Percentiles rank a stretch among this genome's conserved stretches.
phyloP scores from a whole-genome alignment of 92 coral and sea anemone genomes.

The Epizoanthus rinbou region DNA sequence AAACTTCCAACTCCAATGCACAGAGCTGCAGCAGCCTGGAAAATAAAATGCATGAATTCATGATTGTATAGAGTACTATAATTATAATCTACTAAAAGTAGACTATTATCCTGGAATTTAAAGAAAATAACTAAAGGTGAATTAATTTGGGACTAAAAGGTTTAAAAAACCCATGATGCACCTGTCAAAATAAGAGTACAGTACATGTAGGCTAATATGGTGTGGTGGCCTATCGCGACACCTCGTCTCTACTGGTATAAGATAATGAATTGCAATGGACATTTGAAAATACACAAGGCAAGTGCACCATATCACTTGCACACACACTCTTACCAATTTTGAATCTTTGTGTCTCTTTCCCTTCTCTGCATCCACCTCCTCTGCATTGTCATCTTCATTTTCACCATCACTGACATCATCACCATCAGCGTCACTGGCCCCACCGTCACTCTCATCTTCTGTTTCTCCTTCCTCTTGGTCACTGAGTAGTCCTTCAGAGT shows the following conservation, averaged over 20 bases:
- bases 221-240: too few species aligned
- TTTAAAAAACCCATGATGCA: not conserved
- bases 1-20: conserved; percentile 91
- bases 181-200: too few species aligned
- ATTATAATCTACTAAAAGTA: too few species aligned
- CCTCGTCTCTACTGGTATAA: too few species aligned
- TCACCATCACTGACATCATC: conserved; percentile 41
- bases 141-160: not conserved
- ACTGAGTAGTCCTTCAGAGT: conserved; percentile 49
- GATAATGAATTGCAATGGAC: too few species aligned
- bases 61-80: too few species aligned
- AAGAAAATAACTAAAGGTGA: not conserved
- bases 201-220: too few species aligned
- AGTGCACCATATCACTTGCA: too few species aligned
- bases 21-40: conserved; percentile 89
- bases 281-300: too few species aligned
- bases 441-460: conserved; percentile 60
- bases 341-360: conserved; percentile 56
- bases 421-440: conserved; percentile 41
- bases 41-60: not conserved
- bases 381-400: conserved; percentile 42
- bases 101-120: too few species aligned
- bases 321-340: conserved; percentile 56
- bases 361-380: conserved; percentile 32
- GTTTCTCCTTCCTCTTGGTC: conserved; percentile 47